Evolutionary conservation across 2,113 vertebrate genomes (phyloP), one percentile per base, ranked within the genome.

Genomic region (Gadus chalcogrammus): DNA sequence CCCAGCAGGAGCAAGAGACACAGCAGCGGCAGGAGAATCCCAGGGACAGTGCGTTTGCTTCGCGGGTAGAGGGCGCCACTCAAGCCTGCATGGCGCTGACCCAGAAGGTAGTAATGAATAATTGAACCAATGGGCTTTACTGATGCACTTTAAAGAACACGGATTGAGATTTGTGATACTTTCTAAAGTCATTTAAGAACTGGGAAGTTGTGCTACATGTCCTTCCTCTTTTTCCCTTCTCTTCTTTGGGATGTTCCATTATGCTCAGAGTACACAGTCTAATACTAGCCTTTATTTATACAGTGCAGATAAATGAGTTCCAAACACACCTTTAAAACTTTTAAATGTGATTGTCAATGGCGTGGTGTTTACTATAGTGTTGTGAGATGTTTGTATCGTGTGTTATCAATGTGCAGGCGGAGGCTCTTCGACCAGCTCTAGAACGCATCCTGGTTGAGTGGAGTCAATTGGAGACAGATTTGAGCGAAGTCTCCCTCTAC

Each of bases 61-160:
- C 13, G 0, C 64, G 68, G 77, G 69, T 89, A 61, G 84, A 90
- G 60, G 70, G 18, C 2, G 79, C 94, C 16, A 35, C 72, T 75
- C 80, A 74, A 13, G 92, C 87, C 82, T 87, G 81, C 77, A 78
- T 59, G 63, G 72, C 72, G 35, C 79, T 94, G 3, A 67, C 17
- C 58, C 84, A 75, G 58, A 90, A 98, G 95, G 97, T 98, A 87
- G 64, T 20, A 28, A 38, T 6, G 31, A 48, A 52, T 69, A 31
- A 16, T 5, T 16, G 6, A 35, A 35, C 6, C 3, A 15, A 12
- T 22, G 2, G 17, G 42, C 13, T 15, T 27, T 22, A 4, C 6
- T 4, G 55, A 48, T 48, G 42, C 42, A 2, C 42, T 48, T 48
- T 48, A 2, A 12, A 48, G 6, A 48, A 9, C 42, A 48, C 12